These are phyloP conservation scores for Matsumyia berberina DNA, from an alignment of 2,888 invertebrate genomes.

Conservation along the genomic window DNA sequence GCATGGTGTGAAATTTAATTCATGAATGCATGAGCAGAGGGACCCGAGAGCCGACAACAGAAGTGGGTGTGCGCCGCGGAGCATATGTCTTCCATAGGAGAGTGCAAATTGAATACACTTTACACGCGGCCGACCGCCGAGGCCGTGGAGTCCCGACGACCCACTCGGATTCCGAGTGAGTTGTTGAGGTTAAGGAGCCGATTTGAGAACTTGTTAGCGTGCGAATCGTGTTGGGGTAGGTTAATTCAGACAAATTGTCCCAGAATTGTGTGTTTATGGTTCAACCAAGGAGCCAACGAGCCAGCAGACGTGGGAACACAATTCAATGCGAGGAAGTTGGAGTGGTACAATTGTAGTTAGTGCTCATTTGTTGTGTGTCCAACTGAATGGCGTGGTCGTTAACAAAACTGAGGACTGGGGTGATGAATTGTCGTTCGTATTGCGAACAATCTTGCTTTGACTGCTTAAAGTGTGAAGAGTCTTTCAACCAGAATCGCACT, in stretches of 20 bases:
- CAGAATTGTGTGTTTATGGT: neutral
- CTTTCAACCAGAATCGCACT: no score
- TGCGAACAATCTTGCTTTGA: no score
- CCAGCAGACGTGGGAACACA: neutral
- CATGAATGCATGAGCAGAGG: constrained; percentile 38
- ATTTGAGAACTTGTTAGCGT: constrained; percentile 39
- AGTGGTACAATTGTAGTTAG: neutral
- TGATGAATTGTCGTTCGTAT: no score
- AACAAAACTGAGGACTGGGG: no score
- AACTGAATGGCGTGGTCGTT: no score
- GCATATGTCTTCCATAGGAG: constrained; percentile 34
- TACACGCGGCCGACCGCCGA: neutral
- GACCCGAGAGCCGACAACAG: neutral
- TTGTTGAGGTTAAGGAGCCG: constrained; percentile 51
- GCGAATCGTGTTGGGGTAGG: constrained; percentile 30
- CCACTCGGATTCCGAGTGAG: constrained; percentile 34
- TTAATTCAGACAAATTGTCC: constrained; percentile 59
- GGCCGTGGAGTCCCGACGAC: neutral
- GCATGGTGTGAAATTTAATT: constrained; percentile 58
- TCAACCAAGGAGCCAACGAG: constrained; percentile 2
- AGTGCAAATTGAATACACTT: constrained; percentile 23
- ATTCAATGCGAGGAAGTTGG: neutral
- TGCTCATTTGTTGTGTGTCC: neutral
- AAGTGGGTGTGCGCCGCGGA: constrained; percentile 47
- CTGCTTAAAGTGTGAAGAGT: no score